Evolutionary conservation across 2,888 invertebrate genomes (phyloP).

Genomic region (Clostera curtula): DNA sequence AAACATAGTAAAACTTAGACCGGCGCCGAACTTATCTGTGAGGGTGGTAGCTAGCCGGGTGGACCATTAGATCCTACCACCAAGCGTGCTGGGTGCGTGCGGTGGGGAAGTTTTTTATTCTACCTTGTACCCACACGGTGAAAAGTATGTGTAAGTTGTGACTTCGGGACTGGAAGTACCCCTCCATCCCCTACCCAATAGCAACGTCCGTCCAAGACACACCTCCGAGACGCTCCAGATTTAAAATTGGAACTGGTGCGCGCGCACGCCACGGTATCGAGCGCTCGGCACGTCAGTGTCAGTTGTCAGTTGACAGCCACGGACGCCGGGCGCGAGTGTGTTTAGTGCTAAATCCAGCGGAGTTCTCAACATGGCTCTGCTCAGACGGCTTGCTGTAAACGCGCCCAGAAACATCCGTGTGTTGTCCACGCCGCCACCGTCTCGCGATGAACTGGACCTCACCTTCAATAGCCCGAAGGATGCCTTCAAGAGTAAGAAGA

Average conservation of each 20-base stretch:
- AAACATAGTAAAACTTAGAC: no score
- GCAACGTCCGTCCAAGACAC: constrained; percentile 44
- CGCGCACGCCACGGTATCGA: constrained; percentile 61
- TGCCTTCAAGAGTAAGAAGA: constrained; percentile 97
- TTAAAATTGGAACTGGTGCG: constrained; percentile 67
- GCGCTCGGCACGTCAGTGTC: constrained; percentile 57
- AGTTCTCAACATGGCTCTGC: constrained; percentile 60
- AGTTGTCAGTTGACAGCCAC: constrained; percentile 49
- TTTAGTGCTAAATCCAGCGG: constrained; percentile 41
- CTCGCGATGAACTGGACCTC: constrained; percentile 84
- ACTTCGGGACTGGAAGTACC: no score
- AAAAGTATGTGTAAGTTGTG: no score
- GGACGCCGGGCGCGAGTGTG: constrained; percentile 48
- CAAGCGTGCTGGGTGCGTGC: no score
- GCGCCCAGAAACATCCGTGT: constrained; percentile 49
- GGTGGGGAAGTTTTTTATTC: no score
- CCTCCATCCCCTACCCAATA: no score
- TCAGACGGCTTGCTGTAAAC: constrained; percentile 55
- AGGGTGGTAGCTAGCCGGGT: no score
- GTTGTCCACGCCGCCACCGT: constrained; percentile 36
- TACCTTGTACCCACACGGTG: no score
- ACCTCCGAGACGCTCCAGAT: constrained; percentile 51
- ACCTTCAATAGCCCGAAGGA: constrained; percentile 91
- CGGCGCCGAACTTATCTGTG: no score
- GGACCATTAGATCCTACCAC: no score